Evolutionary conservation across 2,797 vertebrate genomes (phyloP), one percentile per base, ranked within the genome.

Genomic region (Chaetophractus vellerosus): DNA sequence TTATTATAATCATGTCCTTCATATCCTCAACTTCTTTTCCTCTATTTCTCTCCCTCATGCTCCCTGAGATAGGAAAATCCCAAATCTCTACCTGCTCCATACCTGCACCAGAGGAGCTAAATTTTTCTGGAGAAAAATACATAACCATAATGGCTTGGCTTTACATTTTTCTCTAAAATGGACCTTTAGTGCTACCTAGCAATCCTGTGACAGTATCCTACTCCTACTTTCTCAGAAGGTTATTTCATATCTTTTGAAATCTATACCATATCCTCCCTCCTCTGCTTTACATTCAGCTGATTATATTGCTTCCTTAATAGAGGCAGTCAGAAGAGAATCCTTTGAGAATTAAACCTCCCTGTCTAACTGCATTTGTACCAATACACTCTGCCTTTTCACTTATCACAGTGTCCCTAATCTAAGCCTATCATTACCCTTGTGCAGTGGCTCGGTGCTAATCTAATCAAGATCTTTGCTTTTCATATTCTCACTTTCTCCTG

Each of bases 221-320:
- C 61, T 80, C 12, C 33, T 23, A 74, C 48, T 88, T 88, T 45
- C 50, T 88, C 41, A 38, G 11, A 26, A 78, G 19, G 52, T 69
- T 61, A 55, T 93, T 68, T 90, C 52, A 74, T 68, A 80, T 12
- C 18, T 90, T 33, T 7, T 91, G 36, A 94, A 33, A 92, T n/a
- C 19, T 85, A 2, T 18, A 81, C 61, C 6, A 57, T 81, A 16
- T 79, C 10, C 23, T 79, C 4, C 41, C 12, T 11, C 52, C 9
- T 88, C 21, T 68, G 41, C 10, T 66, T 82, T 28, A 83, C 57
- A 63, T 36, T 84, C 68, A 75, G 61, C 36, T 87, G 33, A 83
- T 95, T 85, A 75, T 76, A 50, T 86, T 82, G 68, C 33, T 75
- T 82, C 6, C 80, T 88, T 72, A 66, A 21, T 92, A 38, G 45